Percentiles rank a stretch among this genome's conserved stretches.
Conservation (phyloP, 2,797 vertebrate species). For the Triplophysa bombifrons region DNA sequence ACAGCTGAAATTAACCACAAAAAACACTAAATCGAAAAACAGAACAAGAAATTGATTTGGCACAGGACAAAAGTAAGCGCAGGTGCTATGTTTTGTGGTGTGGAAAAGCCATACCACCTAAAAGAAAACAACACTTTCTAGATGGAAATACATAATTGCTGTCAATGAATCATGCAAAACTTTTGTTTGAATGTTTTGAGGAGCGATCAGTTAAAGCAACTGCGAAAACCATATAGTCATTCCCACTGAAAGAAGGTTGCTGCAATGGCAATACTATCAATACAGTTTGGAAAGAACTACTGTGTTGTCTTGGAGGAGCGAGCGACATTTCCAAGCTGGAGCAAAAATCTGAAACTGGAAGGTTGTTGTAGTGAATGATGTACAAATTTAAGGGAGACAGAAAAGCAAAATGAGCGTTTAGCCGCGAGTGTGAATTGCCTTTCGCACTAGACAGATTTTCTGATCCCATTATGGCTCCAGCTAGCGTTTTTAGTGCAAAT, state of each 20-base stretch:
- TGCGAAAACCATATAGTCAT: neutral
- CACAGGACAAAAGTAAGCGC: neutral
- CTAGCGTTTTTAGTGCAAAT: constrained; percentile 80
- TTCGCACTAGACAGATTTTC: constrained; percentile 84
- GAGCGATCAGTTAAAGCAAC: constrained; percentile 6
- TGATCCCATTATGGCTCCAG: constrained; percentile 81
- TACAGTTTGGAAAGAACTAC: constrained; percentile 35
- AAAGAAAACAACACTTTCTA: neutral
- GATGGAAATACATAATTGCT: constrained; percentile 31
- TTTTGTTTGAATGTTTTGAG: neutral
- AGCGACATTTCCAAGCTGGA: constrained; percentile 56
- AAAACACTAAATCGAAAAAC: constrained; percentile 1
- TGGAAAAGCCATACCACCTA: neutral
- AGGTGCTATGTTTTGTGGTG: neutral
- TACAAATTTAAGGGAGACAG: constrained; percentile 66
- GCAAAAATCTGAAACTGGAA: constrained; percentile 58
- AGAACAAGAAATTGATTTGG: neutral
- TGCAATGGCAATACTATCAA: neutral
- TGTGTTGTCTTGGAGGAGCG: constrained; percentile 18
- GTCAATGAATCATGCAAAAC: constrained; percentile 9
- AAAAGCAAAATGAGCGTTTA: constrained; percentile 85
- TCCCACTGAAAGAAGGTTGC: neutral
- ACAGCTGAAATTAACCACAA: constrained; percentile 21
- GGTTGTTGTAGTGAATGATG: constrained; percentile 66
- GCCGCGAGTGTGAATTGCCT: constrained; percentile 84